phyloP scores from a whole-genome alignment of 2,888 invertebrate genomes.

The Hypercompe scribonia region DNA sequence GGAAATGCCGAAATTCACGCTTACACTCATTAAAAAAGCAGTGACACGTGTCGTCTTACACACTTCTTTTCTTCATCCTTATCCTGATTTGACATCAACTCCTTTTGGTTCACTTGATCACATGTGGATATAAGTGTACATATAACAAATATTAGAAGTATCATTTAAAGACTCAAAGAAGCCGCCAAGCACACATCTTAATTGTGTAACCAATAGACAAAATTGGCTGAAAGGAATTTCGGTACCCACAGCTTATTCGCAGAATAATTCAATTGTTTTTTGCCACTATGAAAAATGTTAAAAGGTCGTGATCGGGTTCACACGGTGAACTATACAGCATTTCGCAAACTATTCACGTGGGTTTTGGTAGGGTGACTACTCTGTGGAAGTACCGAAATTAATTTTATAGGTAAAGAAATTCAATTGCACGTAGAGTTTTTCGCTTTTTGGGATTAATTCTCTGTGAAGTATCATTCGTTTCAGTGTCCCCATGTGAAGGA shows the following conservation, averaged over 20 bases:
- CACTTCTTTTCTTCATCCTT: no score
- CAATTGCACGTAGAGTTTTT: neutral
- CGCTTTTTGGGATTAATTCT: neutral
- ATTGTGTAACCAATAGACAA: conserved; percentile 41
- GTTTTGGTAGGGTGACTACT: conserved; percentile 60
- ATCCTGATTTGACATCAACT: no score
- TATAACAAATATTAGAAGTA: neutral
- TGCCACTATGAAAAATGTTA: conserved; percentile 64
- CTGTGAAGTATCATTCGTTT: neutral
- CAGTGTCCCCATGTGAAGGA: neutral
- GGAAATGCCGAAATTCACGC: no score
- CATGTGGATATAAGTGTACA: no score
- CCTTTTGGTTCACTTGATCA: no score
- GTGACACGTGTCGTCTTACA: no score
- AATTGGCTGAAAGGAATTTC: conserved; percentile 44
- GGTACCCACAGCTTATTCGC: conserved; percentile 41
- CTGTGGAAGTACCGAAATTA: neutral
- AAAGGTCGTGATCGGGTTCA: conserved; percentile 73
- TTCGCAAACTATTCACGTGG: conserved; percentile 78
- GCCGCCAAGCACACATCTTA: conserved; percentile 39
- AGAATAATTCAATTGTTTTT: conserved; percentile 60
- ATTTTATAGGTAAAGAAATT: neutral
- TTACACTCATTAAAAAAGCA: no score
- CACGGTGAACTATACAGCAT: conserved; percentile 68
- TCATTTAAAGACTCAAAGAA: conserved; percentile 24